These are phyloP conservation scores for Drosophila buzzatii DNA, from an alignment of 2,888 invertebrate genomes.

Conservation along the genomic window DNA sequence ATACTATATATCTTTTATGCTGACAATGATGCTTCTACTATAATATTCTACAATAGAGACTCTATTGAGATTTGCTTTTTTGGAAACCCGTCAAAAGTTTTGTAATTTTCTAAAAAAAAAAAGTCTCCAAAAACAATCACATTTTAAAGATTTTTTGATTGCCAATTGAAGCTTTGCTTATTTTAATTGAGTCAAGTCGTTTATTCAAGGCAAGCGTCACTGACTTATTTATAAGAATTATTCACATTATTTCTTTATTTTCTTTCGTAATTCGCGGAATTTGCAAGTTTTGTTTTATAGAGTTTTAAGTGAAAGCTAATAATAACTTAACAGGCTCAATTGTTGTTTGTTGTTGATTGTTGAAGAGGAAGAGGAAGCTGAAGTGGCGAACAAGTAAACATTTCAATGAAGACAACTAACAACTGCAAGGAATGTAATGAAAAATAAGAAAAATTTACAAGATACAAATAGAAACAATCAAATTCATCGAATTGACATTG, in stretches of 20 bases:
- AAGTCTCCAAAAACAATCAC: background rate
- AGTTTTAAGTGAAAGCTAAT: background rate
- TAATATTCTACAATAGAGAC: background rate
- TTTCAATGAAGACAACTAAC: background rate
- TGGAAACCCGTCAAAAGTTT: background rate
- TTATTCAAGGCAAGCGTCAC: background rate
- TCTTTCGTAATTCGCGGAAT: background rate
- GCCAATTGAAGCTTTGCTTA: background rate
- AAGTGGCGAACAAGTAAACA: background rate
- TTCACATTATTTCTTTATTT: background rate
- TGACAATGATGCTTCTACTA: background rate
- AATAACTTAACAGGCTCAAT: background rate
- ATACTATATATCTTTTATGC: background rate
- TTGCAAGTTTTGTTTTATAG: background rate
- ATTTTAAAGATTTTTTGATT: background rate
- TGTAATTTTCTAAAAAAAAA: background rate
- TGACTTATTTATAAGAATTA: background rate
- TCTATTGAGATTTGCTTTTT: background rate
- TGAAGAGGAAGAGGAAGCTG: background rate
- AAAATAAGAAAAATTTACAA: background rate
- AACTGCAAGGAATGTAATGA: background rate
- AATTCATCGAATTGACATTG: constrained; percentile 18
- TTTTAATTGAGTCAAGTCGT: background rate
- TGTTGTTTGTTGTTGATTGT: background rate
- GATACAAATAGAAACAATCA: constrained; percentile 7